phyloP scores from a whole-genome alignment of 2,888 invertebrate genomes.

The Steinernema hermaphroditum region DNA sequence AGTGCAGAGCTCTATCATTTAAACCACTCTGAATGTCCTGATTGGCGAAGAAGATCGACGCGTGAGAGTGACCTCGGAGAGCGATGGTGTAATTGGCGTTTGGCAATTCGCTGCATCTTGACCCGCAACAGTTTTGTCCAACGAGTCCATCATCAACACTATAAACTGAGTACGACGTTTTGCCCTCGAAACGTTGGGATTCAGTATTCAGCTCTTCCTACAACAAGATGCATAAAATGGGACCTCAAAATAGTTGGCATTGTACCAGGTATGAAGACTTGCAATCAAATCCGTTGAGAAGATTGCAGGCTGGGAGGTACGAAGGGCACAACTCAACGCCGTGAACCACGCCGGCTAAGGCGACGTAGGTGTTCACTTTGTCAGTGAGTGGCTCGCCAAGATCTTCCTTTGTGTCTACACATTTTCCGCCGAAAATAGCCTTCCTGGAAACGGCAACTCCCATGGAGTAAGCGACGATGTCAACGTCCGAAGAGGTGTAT shows the following conservation, averaged over 20 bases:
- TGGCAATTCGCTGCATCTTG: slow-evolving; percentile 43
- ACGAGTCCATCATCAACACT: slow-evolving; percentile 56
- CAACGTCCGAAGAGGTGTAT: slow-evolving; percentile 58
- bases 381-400: slow-evolving; percentile 49
- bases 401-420: slow-evolving; percentile 26
- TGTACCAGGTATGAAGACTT: not conserved
- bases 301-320: not conserved
- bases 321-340: slow-evolving; percentile 41
- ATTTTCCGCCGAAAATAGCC: slow-evolving; percentile 48
- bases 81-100: slow-evolving; percentile 44
- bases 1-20: too few species aligned
- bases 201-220: slow-evolving; percentile 52
- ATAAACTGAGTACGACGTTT: slow-evolving; percentile 54
- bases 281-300: slow-evolving; percentile 11
- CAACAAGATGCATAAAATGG: slow-evolving; percentile 5
- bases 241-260: not conserved
- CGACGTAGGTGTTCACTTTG: slow-evolving; percentile 56
- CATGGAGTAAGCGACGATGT: slow-evolving; percentile 62
- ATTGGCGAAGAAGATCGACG: slow-evolving; percentile 35
- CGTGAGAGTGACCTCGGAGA: slow-evolving; percentile 35
- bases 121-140: slow-evolving; percentile 50
- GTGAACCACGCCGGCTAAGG: slow-evolving; percentile 56
- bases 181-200: slow-evolving; percentile 53
- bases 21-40: too few species aligned
- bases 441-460: slow-evolving; percentile 62